phyloP scores from a whole-genome alignment of 2,797 vertebrate genomes.

The Luscinia megarhynchos region DNA sequence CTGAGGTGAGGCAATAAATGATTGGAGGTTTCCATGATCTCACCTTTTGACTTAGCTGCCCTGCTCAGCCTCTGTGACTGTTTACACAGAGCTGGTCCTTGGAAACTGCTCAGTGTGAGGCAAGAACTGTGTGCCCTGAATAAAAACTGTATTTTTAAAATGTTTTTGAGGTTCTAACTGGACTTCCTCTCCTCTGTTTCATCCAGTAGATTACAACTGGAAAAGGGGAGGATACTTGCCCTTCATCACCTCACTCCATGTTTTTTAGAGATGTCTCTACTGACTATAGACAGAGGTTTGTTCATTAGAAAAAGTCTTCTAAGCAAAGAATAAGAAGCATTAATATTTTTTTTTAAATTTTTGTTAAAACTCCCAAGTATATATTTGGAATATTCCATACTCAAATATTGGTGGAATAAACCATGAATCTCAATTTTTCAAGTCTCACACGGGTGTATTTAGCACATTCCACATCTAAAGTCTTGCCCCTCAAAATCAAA shows the following conservation, averaged over 20 bases:
- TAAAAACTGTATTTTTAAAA: neutral
- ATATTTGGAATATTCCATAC: neutral
- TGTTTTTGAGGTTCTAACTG: neutral
- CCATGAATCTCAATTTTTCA: neutral
- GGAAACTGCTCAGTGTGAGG: neutral
- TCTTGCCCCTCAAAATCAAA: neutral
- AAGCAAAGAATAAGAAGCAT: neutral
- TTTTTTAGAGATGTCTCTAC: neutral
- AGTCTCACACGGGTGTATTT: neutral
- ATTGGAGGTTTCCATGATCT: conserved; percentile 60
- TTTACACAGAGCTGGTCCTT: conserved; percentile 21
- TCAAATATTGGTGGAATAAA: neutral
- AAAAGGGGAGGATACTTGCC: neutral
- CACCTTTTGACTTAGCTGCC: conserved; percentile 47
- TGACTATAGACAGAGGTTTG: neutral
- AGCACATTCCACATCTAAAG: neutral
- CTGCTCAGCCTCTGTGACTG: neutral
- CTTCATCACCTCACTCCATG: neutral
- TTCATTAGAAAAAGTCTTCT: neutral
- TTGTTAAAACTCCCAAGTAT: neutral
- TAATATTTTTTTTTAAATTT: neutral
- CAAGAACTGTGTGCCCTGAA: neutral
- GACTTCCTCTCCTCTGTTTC: neutral
- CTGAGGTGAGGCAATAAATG: conserved; percentile 23
- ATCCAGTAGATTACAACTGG: neutral